These are phyloP conservation scores for Autographa pulchrina DNA, from an alignment of 2,888 invertebrate species.

Conservation along the genomic window DNA sequence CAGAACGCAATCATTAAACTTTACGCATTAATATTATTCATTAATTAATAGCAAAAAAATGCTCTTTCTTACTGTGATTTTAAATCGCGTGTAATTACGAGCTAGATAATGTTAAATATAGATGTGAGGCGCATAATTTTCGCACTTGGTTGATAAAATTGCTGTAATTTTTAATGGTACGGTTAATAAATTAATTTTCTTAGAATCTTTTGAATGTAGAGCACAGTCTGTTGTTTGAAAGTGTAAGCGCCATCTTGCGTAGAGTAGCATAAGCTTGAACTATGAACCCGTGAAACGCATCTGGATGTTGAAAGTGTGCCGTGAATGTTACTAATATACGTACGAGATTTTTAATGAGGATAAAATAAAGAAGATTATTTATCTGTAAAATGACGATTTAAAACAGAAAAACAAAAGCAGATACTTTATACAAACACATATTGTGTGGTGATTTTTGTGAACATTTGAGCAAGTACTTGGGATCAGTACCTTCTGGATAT, in stretches of 20 bases:
- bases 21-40: constrained; percentile 59
- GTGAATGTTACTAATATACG: too few species aligned
- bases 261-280: constrained; percentile 62
- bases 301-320: too few species aligned
- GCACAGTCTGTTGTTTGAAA: background rate
- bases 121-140: constrained; percentile 11
- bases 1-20: constrained; percentile 70
- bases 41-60: constrained; percentile 57
- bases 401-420: too few species aligned
- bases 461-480: too few species aligned
- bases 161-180: constrained; percentile 1
- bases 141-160: constrained; percentile 10
- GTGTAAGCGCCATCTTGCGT: constrained; percentile 68
- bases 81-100: constrained; percentile 10
- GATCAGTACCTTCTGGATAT: too few species aligned
- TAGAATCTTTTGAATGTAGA: background rate
- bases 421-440: too few species aligned
- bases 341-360: too few species aligned
- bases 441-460: too few species aligned
- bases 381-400: too few species aligned
- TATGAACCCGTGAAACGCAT: background rate
- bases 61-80: constrained; percentile 18
- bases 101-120: background rate
- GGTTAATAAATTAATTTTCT: constrained; percentile 6
- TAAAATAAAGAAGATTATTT: too few species aligned